These are phyloP conservation scores for Tanypteryx hageni DNA, from an alignment of 2,888 invertebrate genomes.

Conservation along the genomic window DNA sequence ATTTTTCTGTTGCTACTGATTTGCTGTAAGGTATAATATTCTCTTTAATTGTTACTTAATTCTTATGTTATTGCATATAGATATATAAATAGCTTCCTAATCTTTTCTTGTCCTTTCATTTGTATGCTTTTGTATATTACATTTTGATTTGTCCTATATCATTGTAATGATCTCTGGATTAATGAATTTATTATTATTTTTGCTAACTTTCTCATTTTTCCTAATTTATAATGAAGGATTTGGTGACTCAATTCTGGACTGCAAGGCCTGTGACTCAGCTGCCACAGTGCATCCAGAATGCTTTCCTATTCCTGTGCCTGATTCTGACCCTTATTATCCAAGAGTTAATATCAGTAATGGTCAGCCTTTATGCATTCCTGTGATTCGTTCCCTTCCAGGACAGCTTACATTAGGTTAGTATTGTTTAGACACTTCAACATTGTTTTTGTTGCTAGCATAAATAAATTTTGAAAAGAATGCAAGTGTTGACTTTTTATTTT, in stretches of 20 bases:
- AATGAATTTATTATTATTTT: too few relatives aligned
- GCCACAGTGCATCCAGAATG: constrained; percentile 77
- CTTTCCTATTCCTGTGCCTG: constrained; percentile 77
- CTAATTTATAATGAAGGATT: constrained; percentile 71
- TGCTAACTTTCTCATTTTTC: too few relatives aligned
- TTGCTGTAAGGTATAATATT: too few relatives aligned
- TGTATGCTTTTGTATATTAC: too few relatives aligned
- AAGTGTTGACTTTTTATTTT: background rate
- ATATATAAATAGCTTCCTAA: too few relatives aligned
- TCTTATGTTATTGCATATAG: too few relatives aligned
- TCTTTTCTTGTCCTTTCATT: too few relatives aligned
- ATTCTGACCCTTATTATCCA: constrained; percentile 77
- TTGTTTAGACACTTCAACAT: background rate
- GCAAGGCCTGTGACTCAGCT: constrained; percentile 76
- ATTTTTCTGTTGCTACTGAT: too few relatives aligned
- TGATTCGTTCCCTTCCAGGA: constrained; percentile 77
- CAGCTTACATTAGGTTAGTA: constrained; percentile 76
- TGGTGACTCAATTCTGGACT: constrained; percentile 75
- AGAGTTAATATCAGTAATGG: constrained; percentile 74
- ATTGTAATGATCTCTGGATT: too few relatives aligned
- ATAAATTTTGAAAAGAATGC: background rate
- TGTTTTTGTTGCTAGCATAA: too few relatives aligned
- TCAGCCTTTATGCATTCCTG: constrained; percentile 76
- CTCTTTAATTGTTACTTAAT: too few relatives aligned
- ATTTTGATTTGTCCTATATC: too few relatives aligned